Evolutionary conservation across 2,797 vertebrate genomes (phyloP).

Genomic region (Linurgus olivaceus): DNA sequence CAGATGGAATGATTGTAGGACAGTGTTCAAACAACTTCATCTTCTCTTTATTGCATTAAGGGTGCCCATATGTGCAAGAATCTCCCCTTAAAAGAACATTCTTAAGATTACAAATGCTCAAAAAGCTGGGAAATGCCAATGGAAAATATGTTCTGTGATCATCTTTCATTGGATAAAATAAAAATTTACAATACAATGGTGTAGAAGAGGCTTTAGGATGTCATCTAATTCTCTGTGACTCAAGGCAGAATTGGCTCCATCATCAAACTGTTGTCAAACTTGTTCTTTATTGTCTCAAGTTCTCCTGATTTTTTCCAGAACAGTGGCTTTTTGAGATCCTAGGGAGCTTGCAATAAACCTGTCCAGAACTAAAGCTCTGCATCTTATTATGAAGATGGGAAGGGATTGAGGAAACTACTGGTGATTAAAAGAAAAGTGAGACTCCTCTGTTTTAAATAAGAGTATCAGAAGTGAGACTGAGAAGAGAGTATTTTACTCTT

Average conservation of each 20-base stretch:
- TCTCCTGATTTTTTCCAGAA: neutral
- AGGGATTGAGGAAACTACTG: neutral
- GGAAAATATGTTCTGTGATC: neutral
- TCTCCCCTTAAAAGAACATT: neutral
- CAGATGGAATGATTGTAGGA: neutral
- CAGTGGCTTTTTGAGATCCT: neutral
- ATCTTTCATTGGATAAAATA: neutral
- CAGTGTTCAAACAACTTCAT: neutral
- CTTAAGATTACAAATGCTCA: neutral
- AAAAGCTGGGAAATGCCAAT: neutral
- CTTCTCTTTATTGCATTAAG: neutral
- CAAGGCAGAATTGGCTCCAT: neutral
- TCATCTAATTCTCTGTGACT: neutral
- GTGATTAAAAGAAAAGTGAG: constrained; percentile 1
- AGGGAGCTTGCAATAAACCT: neutral
- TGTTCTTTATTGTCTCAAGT: neutral
- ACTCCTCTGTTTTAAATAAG: neutral
- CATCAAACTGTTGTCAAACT: neutral
- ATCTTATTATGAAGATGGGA: neutral
- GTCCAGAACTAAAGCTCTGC: neutral
- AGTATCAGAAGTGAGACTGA: neutral
- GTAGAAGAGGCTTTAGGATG: neutral
- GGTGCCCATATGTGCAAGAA: neutral
- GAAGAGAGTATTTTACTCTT: neutral
- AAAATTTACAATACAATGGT: neutral